Evolutionary conservation across 2,113 vertebrate species (phyloP).

Genomic region (Eulemur rufifrons): DNA sequence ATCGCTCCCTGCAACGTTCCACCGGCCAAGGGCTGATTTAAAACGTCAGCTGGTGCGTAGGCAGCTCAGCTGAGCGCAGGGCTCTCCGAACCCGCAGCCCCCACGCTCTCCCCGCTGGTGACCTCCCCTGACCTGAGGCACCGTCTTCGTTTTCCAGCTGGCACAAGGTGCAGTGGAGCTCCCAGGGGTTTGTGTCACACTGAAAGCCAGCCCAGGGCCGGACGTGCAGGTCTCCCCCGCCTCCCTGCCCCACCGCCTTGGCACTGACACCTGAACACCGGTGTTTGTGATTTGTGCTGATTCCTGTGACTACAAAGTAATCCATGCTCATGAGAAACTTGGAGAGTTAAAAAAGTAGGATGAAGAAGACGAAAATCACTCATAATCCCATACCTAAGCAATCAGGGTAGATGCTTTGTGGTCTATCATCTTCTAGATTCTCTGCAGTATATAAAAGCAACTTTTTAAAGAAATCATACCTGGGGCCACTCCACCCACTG

Average conservation of each 20-base stretch:
- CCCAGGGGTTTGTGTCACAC: neutral
- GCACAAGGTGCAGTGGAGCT: neutral
- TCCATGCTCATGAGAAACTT: neutral
- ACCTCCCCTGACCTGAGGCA: rapidly evolving
- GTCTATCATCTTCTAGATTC: neutral
- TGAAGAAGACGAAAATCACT: neutral
- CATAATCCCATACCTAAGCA: neutral
- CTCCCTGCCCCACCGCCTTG: no score
- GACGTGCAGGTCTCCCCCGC: rapidly evolving
- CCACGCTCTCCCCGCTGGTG: rapidly evolving
- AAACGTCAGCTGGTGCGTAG: rapidly evolving
- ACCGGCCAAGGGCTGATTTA: neutral
- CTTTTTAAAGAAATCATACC: neutral
- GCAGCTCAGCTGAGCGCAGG: neutral
- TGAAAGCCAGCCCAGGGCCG: neutral
- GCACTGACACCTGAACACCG: neutral
- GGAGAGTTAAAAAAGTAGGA: neutral
- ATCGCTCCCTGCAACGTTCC: rapidly evolving
- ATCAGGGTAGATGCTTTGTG: neutral
- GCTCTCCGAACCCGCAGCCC: neutral
- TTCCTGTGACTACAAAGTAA: neutral
- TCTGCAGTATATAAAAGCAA: neutral
- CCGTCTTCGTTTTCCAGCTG: neutral
- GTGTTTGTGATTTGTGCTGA: neutral
- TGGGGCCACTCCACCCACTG: neutral